phyloP scores from a whole-genome alignment of 2,113 vertebrate genomes.

The Picathartes gymnocephalus region DNA sequence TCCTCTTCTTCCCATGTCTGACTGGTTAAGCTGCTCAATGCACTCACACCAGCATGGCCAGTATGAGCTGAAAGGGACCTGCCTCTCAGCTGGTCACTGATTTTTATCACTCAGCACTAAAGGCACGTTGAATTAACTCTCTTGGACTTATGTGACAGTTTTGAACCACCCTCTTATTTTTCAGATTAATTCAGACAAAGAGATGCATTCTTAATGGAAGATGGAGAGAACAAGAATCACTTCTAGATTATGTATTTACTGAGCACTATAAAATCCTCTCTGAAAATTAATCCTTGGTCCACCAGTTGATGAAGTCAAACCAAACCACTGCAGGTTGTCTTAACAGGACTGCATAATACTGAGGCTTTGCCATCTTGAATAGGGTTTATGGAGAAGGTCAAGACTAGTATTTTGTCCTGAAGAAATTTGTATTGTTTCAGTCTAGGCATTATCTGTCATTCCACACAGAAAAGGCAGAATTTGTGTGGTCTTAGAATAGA shows the following conservation, averaged over 20 bases:
- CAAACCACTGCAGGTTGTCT: background rate
- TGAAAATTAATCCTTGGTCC: background rate
- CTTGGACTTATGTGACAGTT: background rate
- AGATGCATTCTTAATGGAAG: background rate
- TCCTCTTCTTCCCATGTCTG: background rate
- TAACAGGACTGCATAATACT: background rate
- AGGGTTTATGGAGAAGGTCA: background rate
- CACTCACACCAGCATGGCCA: background rate
- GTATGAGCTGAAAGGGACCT: background rate
- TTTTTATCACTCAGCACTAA: background rate
- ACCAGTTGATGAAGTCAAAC: background rate
- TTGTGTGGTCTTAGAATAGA: background rate
- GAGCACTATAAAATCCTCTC: background rate
- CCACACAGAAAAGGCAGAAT: background rate
- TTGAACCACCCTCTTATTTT: background rate
- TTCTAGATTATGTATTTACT: background rate
- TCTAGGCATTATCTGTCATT: background rate
- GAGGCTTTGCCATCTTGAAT: background rate
- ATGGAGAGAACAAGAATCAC: background rate
- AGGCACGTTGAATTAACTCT: fast-evolving
- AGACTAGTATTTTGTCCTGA: background rate
- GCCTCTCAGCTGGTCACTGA: background rate
- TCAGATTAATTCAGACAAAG: background rate
- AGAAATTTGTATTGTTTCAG: background rate
- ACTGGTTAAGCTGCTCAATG: background rate